Evolutionary conservation across 2,888 invertebrate genomes (phyloP).

Genomic region (Melikaiella ostensackeni): DNA sequence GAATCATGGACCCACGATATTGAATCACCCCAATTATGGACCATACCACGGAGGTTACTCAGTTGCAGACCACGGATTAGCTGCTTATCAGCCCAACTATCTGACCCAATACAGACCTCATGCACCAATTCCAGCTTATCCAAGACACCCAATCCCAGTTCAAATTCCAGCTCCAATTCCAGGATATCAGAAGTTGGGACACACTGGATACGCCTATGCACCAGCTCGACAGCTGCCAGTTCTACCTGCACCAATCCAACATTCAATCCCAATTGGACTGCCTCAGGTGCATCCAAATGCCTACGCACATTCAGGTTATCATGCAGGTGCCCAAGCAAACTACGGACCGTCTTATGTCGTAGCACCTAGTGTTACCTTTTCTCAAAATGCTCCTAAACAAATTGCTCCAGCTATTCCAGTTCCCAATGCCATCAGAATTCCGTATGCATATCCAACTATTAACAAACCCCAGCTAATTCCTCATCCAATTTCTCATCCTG

Average conservation of each 20-base stretch:
- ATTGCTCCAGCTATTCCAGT: constrained; percentile 11
- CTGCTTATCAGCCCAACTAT: neutral
- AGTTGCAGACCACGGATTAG: neutral
- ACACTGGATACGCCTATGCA: constrained; percentile 20
- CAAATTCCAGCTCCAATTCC: neutral
- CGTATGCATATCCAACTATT: constrained; percentile 6
- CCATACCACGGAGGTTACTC: neutral
- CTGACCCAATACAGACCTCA: neutral
- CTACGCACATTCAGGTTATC: neutral
- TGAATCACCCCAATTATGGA: constrained; percentile 30
- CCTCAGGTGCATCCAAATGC: neutral
- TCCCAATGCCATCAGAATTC: constrained; percentile 13
- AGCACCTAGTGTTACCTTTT: constrained; percentile 14
- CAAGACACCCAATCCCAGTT: neutral
- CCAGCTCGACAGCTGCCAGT: constrained; percentile 7
- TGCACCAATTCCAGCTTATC: neutral
- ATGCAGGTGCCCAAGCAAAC: neutral
- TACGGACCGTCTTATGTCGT: neutral
- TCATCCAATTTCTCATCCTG: neutral
- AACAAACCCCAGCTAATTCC: neutral
- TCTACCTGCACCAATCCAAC: neutral
- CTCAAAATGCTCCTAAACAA: neutral
- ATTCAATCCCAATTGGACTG: neutral
- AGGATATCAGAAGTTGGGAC: constrained; percentile 14
- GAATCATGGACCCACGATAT: constrained; percentile 21